Evolutionary conservation across 1,140 invertebrate genomes (phyloP), one percentile per base, ranked within the genome.

Genomic region (Brachionus paranguensis): DNA sequence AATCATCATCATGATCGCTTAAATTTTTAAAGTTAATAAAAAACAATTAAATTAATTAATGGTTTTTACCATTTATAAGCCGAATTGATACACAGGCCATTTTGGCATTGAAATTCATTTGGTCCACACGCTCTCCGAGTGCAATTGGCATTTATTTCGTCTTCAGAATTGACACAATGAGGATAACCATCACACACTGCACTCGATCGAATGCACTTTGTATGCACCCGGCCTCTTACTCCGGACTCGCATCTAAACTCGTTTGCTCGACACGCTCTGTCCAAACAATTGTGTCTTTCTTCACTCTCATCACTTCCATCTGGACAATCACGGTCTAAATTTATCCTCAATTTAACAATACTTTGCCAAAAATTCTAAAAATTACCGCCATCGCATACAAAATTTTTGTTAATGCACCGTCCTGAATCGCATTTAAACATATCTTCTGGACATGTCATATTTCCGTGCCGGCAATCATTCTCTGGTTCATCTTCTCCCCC

Each of bases 401-500:
- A 90, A 55, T 92, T 91, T 14, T 93, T 93, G 88, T 93, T 92
- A 83, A 93, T 92, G 86, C 93, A 94, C 98, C 96, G 92, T 0
- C 95, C 95, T 87, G 98, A 98, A 78, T 93, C 60, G 84, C 88
- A 89, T 78, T 86, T 85, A 2, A 60, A 79, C 50, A 79, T 60
- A 6, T 60, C 53, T 10, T n/a, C 14, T 20, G 76, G 76, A 64
- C 76, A 79, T 64, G 76, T 64, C 4, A 12, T n/a, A 79, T 79
- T 79, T 17, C 27, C 50, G 4, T 37, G 53, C 1, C 76, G 27
- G 60, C 76, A 79, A 1, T 86, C 85, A 8, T 20, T 3, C 11
- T 20, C 24, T 14, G 86, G 96, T 89, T 99, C 96, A 88, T 99
- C 96, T n/a, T 95, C 95, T 0, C 95, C 95, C 88, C 97, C 96